A percentile compares a stretch with the other conserved stretches of the same genome.
Conservation (phyloP, 2,888 invertebrate species). For the Dichetophora obliterata region DNA sequence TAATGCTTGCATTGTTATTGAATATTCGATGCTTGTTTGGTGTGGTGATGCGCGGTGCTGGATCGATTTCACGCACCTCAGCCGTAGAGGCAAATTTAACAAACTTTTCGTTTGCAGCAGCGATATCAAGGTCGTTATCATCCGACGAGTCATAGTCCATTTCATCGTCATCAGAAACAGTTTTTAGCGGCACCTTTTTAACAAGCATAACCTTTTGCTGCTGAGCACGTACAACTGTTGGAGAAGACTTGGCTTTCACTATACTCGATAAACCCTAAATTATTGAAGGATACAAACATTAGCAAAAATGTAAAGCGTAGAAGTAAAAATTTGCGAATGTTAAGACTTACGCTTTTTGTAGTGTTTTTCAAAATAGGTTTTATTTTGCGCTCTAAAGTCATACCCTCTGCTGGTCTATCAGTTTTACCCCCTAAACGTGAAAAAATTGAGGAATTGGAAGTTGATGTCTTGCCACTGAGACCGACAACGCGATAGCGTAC, state of each 20-base stretch:
- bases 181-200: conserved; percentile 67
- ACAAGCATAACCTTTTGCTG: conserved; percentile 67
- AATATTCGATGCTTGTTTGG: conserved; percentile 45
- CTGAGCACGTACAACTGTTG: conserved; percentile 50
- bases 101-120: conserved; percentile 61
- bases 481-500: conserved; percentile 59
- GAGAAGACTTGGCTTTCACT: conserved; percentile 56
- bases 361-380: conserved; percentile 66
- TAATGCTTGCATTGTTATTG: conserved; percentile 52
- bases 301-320: not conserved
- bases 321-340: not conserved
- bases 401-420: conserved; percentile 43
- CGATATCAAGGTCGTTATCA: conserved; percentile 50
- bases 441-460: conserved; percentile 64
- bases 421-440: conserved; percentile 66
- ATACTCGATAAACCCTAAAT: conserved; percentile 52
- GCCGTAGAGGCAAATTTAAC: conserved; percentile 69
- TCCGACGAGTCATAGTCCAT: conserved; percentile 48
- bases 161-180: conserved; percentile 56
- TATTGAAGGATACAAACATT: not conserved
- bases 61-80: conserved; percentile 68
- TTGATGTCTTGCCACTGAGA: conserved; percentile 45
- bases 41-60: conserved; percentile 49
- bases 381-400: conserved; percentile 53
- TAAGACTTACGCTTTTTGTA: conserved; percentile 50